A percentile compares a stretch with the other conserved stretches of the same genome.
Evolutionary conservation across 2,797 vertebrate genomes (phyloP).

Genomic region (Microtus californicus): DNA sequence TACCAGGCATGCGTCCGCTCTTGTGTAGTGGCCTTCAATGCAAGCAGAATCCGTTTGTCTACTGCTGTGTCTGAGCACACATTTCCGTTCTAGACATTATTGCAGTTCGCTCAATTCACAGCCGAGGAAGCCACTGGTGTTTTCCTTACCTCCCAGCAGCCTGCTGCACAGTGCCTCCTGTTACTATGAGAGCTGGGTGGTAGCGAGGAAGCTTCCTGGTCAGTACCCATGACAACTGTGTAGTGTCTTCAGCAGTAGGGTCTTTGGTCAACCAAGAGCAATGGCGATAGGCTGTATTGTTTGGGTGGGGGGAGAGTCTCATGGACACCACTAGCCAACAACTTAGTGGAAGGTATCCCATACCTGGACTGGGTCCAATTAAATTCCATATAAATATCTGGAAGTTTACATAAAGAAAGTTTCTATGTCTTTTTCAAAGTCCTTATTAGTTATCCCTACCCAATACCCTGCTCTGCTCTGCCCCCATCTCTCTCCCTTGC

Average conservation of each 20-base stretch:
- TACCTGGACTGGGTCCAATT: neutral
- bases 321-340: neutral
- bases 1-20: neutral
- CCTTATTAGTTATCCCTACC: neutral
- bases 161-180: neutral
- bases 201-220: neutral
- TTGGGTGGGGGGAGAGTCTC: neutral
- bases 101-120: neutral
- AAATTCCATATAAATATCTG: neutral
- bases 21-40: neutral
- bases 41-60: no score
- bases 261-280: neutral
- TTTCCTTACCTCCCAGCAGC: neutral
- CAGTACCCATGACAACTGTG: neutral
- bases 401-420: neutral
- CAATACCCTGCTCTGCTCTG: no score
- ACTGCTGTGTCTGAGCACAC: neutral
- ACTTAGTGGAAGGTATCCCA: neutral
- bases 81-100: neutral
- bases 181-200: no score
- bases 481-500: neutral
- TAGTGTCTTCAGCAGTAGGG: neutral
- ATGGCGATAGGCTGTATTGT: neutral
- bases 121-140: neutral
- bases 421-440: neutral